phyloP scores from a whole-genome alignment of 2,888 invertebrate species.

The Buathra laborator region DNA sequence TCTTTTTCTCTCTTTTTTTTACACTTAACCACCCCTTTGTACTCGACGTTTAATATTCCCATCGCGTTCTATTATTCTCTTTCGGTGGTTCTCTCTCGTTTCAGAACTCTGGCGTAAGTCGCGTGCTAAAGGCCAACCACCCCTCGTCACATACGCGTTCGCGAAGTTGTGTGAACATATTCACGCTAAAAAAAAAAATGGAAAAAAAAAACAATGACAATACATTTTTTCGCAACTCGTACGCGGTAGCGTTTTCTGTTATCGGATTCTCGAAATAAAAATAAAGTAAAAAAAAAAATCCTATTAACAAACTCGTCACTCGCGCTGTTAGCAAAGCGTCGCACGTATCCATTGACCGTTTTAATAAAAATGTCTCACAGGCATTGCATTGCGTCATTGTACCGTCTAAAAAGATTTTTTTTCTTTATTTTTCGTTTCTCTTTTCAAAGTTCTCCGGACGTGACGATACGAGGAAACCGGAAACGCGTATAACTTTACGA shows the following conservation, averaged over 20 bases:
- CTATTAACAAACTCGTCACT: background rate
- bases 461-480: constrained; percentile 38
- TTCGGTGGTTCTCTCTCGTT: constrained; percentile 42
- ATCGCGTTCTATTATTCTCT: constrained; percentile 61
- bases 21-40: constrained; percentile 59
- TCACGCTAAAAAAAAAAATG: constrained; percentile 7
- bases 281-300: background rate
- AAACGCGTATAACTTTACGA: constrained; percentile 18
- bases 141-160: background rate
- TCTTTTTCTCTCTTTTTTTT: constrained; percentile 23
- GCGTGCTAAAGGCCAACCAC: constrained; percentile 47
- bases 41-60: constrained; percentile 62
- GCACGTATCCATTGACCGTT: constrained; percentile 26
- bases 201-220: background rate
- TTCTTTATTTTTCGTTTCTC: background rate
- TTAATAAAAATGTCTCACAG: constrained; percentile 19
- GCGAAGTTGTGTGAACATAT: background rate
- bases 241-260: background rate
- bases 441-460: constrained; percentile 10
- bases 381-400: constrained; percentile 23
- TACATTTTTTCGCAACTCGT: background rate
- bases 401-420: constrained; percentile 15
- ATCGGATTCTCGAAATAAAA: background rate
- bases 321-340: background rate
- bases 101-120: constrained; percentile 4